Evolutionary conservation across 1,140 invertebrate species (phyloP), one percentile per base, ranked within the genome.

Genomic region (Tetramorium parvispinum): DNA sequence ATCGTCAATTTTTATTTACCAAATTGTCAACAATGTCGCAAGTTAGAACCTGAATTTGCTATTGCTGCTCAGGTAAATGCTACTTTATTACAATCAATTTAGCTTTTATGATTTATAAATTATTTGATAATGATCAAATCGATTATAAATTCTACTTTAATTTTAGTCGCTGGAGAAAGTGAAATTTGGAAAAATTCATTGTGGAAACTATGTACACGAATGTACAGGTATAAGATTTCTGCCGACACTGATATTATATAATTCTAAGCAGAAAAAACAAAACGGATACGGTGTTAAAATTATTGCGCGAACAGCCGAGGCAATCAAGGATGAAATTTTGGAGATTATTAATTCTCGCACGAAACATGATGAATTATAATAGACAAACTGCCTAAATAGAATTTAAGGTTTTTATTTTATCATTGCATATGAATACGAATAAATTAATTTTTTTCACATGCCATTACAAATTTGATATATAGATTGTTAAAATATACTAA

Each of bases 1-100:
- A 86, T 98, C 16, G 94, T 98, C 16, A 97, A 98, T 93, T 98
- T 97, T 93, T 98, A 96, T 94, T 97, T 97, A 6, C 97, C 97
- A 0, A 98, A 97, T 97, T 98, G 97, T 94, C 96, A 96, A 7
- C 97, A 97, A 92, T 98, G 97, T 91, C 96, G 97, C 89, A 94
- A 95, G 59, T 97, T 98, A 92, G 96, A 96, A 86, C 97, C 97
- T 40, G 96, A 97, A 87, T 97, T 97, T 95, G 95, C 96, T 89
- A 95, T 95, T 87, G 95, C 97, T 51, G 96, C 97, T 27, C 95
- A 96, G 94, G 97, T 97, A 95, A 77, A 73, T 73, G 24, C 53
- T 40, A 40, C 27, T 65, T 65, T 40, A 61, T 59, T 18, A 53
- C 21, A 63, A 65, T 46, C 37, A 53, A 85, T 88, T 68, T 63